Evolutionary conservation across 2,113 vertebrate genomes (phyloP).

Genomic region (Nycticebus coucang): DNA sequence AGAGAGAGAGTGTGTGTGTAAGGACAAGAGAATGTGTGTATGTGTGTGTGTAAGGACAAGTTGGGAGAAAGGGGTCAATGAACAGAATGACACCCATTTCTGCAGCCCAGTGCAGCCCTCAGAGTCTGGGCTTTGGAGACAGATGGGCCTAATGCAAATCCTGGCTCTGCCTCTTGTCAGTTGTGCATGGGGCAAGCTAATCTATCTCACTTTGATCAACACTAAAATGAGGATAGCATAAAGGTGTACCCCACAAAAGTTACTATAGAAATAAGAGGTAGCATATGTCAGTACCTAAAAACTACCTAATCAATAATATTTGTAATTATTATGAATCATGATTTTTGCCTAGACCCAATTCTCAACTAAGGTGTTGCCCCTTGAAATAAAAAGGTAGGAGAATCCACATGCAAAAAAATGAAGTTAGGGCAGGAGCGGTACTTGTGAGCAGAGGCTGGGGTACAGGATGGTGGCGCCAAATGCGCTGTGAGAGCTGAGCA

Average conservation of each 20-base stretch:
- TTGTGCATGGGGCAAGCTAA: constrained; percentile 9
- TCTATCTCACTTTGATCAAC: constrained; percentile 1
- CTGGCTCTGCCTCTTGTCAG: neutral
- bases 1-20: neutral
- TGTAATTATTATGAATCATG: constrained; percentile 27
- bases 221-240: neutral
- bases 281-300: neutral
- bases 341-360: constrained; percentile 36
- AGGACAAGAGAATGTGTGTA: neutral
- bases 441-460: no score
- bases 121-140: constrained; percentile 22
- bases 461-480: no score
- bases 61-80: neutral
- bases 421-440: no score
- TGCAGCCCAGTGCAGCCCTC: neutral
- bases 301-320: neutral
- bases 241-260: constrained; percentile 7
- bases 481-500: no score
- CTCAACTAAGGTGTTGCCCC: neutral
- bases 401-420: neutral
- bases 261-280: constrained; percentile 24
- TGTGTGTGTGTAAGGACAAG: neutral
- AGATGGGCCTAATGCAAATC: neutral
- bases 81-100: neutral
- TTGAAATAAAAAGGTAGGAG: neutral